These are phyloP conservation scores for Amia ocellicauda DNA, from an alignment of 2,113 vertebrate genomes.

Conservation along the genomic window DNA sequence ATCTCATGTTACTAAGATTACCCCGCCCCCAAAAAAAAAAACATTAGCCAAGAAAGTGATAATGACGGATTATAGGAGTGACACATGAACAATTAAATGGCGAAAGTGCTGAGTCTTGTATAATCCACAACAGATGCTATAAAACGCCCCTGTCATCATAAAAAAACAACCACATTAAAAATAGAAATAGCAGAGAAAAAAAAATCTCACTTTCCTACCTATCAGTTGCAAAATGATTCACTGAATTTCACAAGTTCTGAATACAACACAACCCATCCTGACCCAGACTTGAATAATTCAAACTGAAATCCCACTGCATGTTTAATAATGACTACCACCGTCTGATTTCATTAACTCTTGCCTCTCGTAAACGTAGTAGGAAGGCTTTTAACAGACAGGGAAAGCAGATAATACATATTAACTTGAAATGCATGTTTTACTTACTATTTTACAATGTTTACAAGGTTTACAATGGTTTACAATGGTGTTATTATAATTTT, in stretches of 20 bases:
- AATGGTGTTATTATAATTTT: no score
- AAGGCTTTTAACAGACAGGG: no score
- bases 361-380: not conserved
- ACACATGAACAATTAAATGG: not conserved
- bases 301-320: not conserved
- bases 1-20: not conserved
- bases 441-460: no score
- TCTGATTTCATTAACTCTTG: not conserved
- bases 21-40: not conserved
- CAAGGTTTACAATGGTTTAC: no score
- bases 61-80: not conserved
- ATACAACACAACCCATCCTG: not conserved
- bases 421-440: no score
- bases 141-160: no score
- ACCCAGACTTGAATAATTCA: conserved; percentile 13
- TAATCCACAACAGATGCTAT: not conserved
- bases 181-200: no score
- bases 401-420: no score
- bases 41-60: not conserved
- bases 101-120: not conserved
- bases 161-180: no score
- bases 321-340: conserved; percentile 14
- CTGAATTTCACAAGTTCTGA: not conserved
- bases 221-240: not conserved
- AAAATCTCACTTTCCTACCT: not conserved